Base-by-base conservation (phyloP, 2,888 invertebrate genomes). In the Empis stercorea region DNA sequence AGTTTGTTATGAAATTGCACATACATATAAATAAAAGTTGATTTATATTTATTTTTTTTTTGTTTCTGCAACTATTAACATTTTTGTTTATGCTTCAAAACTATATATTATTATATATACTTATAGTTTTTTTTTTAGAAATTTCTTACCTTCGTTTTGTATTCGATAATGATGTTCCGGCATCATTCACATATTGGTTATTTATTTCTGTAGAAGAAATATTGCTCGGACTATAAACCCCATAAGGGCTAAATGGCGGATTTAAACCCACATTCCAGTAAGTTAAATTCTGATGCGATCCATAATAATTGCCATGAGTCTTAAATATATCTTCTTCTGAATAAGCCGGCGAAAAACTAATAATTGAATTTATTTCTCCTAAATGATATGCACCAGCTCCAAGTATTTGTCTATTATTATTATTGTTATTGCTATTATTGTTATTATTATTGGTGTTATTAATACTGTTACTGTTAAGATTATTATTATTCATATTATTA, bases 281-380 rank as follows among this genome's bases (percentile, higher is more conserved):
- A 13, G 48, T 50, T 42, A 54, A 46, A 44, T 52, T 54, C 39
- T 54, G 54, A 44, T 54, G 52, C 10, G 52, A 52, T 27, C 54
- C 54, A 43, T 52, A 54, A 43, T 48, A 52, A 20, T 46, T 30
- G 3, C 32, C 20, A 16, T 51, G 52, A 20, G 23, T 42, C 17
- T 38, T 48, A 23, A 32, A 41, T 16, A 16, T 37, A 32, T 47
- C 49, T 15, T 51, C 51, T 14, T 47, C 47, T 3, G 49, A 48
- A n/a, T 49, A 47, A 11, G 51, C 39, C 10, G 45, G 43, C 11
- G 49, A 47, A 44, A 27, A 27, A 9, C 23, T 27, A 7, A 27
- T 27, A 27, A 27, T 43, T 48, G 2, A 42, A 45, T 13, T 37
- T 16, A 27, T 27, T 27, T 27, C 23, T 7, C 23, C 23, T 27